Percentiles rank a stretch among this genome's conserved stretches.
These are phyloP conservation scores for Neoitamus cyanurus DNA, from an alignment of 2,888 invertebrate genomes.

Conservation along the genomic window DNA sequence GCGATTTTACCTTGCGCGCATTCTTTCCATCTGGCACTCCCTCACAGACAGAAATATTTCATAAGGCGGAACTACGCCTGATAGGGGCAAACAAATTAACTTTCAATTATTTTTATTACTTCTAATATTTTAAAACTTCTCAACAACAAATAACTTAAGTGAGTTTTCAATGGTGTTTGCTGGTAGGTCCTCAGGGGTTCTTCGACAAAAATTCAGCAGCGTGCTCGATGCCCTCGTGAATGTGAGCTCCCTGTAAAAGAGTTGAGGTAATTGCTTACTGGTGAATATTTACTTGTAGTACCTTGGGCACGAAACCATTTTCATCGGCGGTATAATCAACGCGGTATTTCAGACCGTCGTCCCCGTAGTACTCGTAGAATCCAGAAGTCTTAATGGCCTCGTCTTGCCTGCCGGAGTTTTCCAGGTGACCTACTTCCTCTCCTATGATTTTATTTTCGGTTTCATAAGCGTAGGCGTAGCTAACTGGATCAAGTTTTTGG, in stretches of 20 bases:
- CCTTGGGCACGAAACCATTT: conserved; percentile 63
- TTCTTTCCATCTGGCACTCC: conserved; percentile 25
- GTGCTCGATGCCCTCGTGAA: conserved; percentile 72
- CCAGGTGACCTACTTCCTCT: conserved; percentile 68
- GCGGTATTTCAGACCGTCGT: conserved; percentile 67
- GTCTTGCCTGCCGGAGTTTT: conserved; percentile 66
- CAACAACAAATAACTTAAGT: neutral
- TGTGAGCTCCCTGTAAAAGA: conserved; percentile 54
- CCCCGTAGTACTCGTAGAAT: conserved; percentile 73
- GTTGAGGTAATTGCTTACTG: neutral
- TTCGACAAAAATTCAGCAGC: conserved; percentile 72
- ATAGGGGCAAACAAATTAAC: neutral
- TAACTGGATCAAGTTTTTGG: conserved; percentile 59
- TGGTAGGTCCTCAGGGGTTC: conserved; percentile 8
- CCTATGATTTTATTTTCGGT: conserved; percentile 69
- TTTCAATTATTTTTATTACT: neutral
- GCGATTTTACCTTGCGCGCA: conserved; percentile 20
- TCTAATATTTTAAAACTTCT: neutral
- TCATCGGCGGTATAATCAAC: conserved; percentile 68
- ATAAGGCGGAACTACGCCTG: neutral
- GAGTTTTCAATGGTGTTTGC: neutral
- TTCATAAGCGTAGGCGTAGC: conserved; percentile 63
- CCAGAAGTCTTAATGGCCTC: conserved; percentile 71
- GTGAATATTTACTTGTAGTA: conserved; percentile 39
- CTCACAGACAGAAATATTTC: neutral